Percentiles rank a stretch among this genome's conserved stretches.
phyloP scores from a whole-genome alignment of 92 coral and sea anemone genomes.

The Pocillopora grandis region DNA sequence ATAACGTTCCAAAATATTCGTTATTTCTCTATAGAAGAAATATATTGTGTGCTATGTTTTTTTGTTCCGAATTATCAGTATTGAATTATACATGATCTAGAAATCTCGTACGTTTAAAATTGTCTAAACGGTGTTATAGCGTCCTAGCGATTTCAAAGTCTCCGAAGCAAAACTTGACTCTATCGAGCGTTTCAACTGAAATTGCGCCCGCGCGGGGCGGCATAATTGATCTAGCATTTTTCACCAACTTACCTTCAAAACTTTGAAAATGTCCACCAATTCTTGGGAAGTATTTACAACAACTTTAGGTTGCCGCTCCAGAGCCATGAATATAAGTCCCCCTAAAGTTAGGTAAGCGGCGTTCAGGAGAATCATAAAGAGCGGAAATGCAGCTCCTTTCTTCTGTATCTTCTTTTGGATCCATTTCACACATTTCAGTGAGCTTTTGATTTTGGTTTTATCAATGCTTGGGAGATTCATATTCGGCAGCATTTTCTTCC shows the following conservation, averaged over 20 bases:
- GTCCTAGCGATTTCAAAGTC: neutral
- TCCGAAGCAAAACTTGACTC: neutral
- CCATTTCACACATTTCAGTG: slow-evolving; percentile 77
- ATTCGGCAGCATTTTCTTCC: slow-evolving; percentile 53
- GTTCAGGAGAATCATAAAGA: slow-evolving; percentile 74
- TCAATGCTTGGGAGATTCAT: slow-evolving; percentile 64
- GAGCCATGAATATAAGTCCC: slow-evolving; percentile 70
- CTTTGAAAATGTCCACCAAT: slow-evolving; percentile 65
- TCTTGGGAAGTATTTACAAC: slow-evolving; percentile 69
- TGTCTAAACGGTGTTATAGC: slow-evolving; percentile 1
- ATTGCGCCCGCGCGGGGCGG: neutral
- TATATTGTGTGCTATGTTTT: neutral
- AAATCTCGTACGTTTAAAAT: slow-evolving; percentile 19
- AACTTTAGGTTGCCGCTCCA: slow-evolving; percentile 65
- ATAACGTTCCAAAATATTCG: neutral
- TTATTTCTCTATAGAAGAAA: neutral
- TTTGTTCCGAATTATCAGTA: slow-evolving; percentile 12
- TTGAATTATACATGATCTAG: slow-evolving; percentile 28
- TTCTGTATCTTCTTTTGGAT: slow-evolving; percentile 64
- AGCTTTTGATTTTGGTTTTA: slow-evolving; percentile 58
- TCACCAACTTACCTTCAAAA: slow-evolving; percentile 66
- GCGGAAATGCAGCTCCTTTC: slow-evolving; percentile 73
- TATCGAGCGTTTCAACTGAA: neutral
- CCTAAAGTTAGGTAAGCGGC: slow-evolving; percentile 75
- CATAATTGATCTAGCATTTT: no score